A percentile compares a stretch with the other conserved stretches of the same genome.
Evolutionary conservation across 64 coral and sea anemone species (phyloP).

Genomic region (Acropora tenuis): DNA sequence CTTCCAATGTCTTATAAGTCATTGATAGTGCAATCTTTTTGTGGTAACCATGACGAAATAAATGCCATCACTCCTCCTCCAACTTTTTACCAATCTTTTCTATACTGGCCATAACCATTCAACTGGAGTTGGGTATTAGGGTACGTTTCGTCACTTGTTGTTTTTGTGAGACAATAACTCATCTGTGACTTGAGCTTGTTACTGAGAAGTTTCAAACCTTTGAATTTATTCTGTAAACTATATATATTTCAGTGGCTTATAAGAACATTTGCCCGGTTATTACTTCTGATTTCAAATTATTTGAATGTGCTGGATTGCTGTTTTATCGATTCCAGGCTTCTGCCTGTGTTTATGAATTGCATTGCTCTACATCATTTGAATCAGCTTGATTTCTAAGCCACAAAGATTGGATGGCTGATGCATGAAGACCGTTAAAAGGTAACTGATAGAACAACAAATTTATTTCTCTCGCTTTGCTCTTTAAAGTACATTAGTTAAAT

Average conservation of each 20-base stretch:
- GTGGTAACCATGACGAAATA: too few relatives aligned
- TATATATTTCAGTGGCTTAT: background rate
- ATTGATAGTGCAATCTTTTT: too few relatives aligned
- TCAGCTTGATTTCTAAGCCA: background rate
- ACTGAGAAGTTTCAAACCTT: background rate
- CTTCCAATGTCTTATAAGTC: too few relatives aligned
- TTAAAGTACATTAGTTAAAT: too few relatives aligned
- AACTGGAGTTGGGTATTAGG: background rate
- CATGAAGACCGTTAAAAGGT: background rate
- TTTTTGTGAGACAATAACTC: background rate
- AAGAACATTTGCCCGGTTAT: background rate
- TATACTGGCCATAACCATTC: background rate
- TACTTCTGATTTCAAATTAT: background rate
- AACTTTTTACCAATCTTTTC: too few relatives aligned
- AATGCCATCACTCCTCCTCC: too few relatives aligned
- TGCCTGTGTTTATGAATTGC: background rate
- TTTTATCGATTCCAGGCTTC: background rate
- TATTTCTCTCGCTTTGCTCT: too few relatives aligned
- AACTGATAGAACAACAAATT: background rate
- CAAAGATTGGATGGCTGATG: background rate
- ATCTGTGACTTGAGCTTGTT: slow-evolving; percentile 4
- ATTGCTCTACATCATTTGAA: background rate
- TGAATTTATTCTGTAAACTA: background rate
- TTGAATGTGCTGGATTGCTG: background rate
- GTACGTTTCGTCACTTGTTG: background rate